Percentiles rank a stretch among this genome's conserved stretches.
These are phyloP conservation scores for Electrona antarctica DNA, from an alignment of 2,113 vertebrate species.

Conservation along the genomic window DNA sequence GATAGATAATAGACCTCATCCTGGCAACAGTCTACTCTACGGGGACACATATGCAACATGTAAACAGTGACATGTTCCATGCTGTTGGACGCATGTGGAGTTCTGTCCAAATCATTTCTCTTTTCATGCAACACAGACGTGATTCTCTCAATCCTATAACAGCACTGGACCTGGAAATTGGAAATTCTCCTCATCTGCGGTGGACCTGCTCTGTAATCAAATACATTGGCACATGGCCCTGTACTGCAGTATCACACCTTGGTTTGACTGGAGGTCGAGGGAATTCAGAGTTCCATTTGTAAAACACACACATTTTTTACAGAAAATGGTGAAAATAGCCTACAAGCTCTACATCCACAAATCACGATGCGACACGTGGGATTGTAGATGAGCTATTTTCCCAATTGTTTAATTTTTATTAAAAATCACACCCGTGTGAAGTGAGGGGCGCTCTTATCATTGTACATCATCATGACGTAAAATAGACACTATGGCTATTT, in stretches of 20 bases:
- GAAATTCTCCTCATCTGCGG: constrained; percentile 27
- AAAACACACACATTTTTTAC: no score
- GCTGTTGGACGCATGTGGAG: constrained; percentile 38
- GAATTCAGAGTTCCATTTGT: no score
- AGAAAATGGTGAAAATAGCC: no score
- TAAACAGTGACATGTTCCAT: constrained; percentile 67
- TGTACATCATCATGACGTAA: no score
- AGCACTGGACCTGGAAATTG: constrained; percentile 31
- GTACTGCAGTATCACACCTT: constrained; percentile 64
- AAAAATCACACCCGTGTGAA: no score
- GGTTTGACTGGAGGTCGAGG: background rate
- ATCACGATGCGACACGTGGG: no score
- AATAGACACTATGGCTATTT: no score
- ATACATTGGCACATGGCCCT: constrained; percentile 33
- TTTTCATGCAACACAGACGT: constrained; percentile 42
- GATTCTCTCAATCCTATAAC: constrained; percentile 36
- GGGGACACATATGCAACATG: constrained; percentile 76
- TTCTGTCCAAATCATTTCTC: constrained; percentile 52
- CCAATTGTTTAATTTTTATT: no score
- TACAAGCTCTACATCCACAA: no score
- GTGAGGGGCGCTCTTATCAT: no score
- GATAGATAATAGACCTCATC: constrained; percentile 78
- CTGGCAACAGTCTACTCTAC: constrained; percentile 77
- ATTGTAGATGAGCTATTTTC: no score
- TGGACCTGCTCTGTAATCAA: constrained; percentile 26